phyloP scores from a whole-genome alignment of 1,140 invertebrate genomes.

The Leptopilina boulardi region DNA sequence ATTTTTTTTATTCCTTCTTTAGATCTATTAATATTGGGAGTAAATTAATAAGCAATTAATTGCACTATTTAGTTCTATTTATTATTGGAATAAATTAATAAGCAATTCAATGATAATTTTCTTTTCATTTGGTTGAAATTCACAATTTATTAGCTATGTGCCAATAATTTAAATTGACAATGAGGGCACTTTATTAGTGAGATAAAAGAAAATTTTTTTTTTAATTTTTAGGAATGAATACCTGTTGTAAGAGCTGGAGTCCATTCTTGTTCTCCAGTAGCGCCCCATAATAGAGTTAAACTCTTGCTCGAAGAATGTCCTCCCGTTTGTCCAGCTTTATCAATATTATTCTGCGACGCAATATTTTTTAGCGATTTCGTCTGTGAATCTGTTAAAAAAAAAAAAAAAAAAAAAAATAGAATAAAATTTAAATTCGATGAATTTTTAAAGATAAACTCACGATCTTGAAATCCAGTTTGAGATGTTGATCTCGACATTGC shows the following conservation, averaged over 20 bases:
- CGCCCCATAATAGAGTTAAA: constrained; percentile 90
- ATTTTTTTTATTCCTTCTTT: too few species aligned
- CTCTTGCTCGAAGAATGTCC: constrained; percentile 74
- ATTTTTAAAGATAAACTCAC: constrained; percentile 62
- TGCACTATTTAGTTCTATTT: too few species aligned
- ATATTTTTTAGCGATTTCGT: constrained; percentile 59
- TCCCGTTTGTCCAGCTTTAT: constrained; percentile 60
- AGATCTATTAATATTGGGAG: too few species aligned
- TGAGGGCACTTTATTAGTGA: background rate
- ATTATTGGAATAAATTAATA: too few species aligned
- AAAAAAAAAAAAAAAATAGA: constrained; percentile 10
- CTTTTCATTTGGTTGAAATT: too few species aligned
- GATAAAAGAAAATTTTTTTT: constrained; percentile 21
- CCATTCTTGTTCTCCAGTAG: constrained; percentile 95
- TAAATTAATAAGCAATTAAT: too few species aligned
- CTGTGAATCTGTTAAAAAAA: constrained; percentile 60
- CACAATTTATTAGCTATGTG: too few species aligned
- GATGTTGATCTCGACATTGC: constrained; percentile 69
- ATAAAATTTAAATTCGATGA: background rate
- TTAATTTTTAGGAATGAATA: constrained; percentile 65
- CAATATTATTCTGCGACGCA: constrained; percentile 55
- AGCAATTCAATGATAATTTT: too few species aligned
- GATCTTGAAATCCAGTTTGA: constrained; percentile 72
- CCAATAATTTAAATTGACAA: background rate
- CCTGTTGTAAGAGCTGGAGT: constrained; percentile 95